Conservation (phyloP, 1,140 invertebrate genomes). For the Pseudomyrmex gracilis region DNA sequence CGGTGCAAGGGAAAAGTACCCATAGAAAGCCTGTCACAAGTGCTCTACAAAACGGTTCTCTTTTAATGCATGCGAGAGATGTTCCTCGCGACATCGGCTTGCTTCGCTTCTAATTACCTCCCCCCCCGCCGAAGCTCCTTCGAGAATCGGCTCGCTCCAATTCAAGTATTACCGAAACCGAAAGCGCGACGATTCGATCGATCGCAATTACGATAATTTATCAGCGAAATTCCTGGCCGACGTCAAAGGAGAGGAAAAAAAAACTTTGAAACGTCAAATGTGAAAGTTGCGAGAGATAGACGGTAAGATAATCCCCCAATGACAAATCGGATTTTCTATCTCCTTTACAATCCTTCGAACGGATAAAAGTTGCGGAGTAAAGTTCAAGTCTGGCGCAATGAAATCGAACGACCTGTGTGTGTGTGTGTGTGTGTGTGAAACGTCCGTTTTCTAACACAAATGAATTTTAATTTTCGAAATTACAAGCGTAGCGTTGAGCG, state of each 20-base stretch:
- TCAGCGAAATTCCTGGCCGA: conserved; percentile 1
- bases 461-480: no score
- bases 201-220: background rate
- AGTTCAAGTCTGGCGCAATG: background rate
- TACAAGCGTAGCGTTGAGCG: no score
- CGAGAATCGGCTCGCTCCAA: background rate
- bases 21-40: conserved; percentile 54
- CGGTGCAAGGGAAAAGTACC: conserved; percentile 39
- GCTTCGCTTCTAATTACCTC: background rate
- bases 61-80: conserved; percentile 36
- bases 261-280: background rate
- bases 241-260: no score
- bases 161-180: background rate
- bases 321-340: conserved; percentile 35
- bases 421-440: no score
- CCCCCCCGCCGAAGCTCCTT: background rate
- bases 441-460: no score
- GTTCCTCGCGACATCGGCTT: conserved; percentile 12
- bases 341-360: background rate
- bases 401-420: background rate
- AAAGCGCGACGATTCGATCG: background rate
- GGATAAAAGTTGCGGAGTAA: background rate
- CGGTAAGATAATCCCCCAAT: background rate
- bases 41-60: conserved; percentile 3
- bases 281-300: conserved; percentile 23